Percentiles rank a stretch among this genome's conserved stretches.
phyloP scores from a whole-genome alignment of 2,797 vertebrate genomes.

The Chloroceryle inda region DNA sequence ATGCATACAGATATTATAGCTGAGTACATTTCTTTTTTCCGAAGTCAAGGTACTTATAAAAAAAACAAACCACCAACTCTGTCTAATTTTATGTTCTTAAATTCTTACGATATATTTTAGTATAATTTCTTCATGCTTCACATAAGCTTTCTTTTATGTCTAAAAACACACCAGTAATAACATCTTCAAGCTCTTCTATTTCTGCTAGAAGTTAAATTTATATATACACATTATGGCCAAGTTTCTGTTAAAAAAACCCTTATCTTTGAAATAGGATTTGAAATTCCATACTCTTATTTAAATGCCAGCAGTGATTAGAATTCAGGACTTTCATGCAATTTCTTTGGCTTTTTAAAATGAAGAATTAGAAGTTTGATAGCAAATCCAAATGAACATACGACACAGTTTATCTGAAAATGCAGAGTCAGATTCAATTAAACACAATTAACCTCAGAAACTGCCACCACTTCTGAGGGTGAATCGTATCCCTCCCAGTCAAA shows the following conservation, averaged over 20 bases:
- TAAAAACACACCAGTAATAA: neutral
- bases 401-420: conserved; percentile 36
- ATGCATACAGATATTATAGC: neutral
- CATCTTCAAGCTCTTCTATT: neutral
- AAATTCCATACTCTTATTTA: conserved; percentile 12
- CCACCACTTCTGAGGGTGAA: neutral
- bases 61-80: neutral
- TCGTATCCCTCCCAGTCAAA: neutral
- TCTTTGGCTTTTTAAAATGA: neutral
- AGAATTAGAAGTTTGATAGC: conserved; percentile 6
- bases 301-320: conserved; percentile 31
- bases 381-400: conserved; percentile 4
- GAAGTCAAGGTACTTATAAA: neutral
- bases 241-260: neutral
- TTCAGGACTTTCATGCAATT: neutral
- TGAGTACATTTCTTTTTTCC: neutral
- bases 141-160: neutral
- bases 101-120: conserved; percentile 6
- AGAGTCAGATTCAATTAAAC: conserved; percentile 42
- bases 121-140: neutral
- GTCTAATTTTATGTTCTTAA: neutral
- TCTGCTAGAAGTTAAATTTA: conserved; percentile 1
- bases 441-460: conserved; percentile 29
- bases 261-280: conserved; percentile 10
- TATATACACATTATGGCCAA: neutral